Evolutionary conservation across 2,113 vertebrate genomes (phyloP).

Genomic region (Burhinus bistriatus): DNA sequence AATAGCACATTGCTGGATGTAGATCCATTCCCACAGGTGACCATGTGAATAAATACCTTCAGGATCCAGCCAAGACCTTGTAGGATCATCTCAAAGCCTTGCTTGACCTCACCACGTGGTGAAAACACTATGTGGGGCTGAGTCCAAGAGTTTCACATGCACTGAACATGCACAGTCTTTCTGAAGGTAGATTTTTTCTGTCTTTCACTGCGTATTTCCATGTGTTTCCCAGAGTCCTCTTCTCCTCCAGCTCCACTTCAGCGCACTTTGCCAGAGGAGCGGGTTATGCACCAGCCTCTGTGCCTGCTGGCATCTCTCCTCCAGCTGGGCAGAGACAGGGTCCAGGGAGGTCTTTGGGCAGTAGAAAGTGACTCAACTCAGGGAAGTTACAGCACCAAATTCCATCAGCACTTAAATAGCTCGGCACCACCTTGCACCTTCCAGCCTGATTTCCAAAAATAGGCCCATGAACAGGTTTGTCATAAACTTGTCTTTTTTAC

Average conservation of each 20-base stretch:
- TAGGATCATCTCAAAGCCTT: neutral
- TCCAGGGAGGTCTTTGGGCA: neutral
- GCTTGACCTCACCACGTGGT: neutral
- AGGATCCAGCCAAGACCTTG: neutral
- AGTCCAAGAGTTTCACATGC: neutral
- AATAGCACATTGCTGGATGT: neutral
- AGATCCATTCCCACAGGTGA: neutral
- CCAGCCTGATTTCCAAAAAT: neutral
- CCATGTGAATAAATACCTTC: neutral
- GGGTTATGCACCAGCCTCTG: neutral
- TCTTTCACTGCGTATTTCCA: neutral
- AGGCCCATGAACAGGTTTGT: neutral
- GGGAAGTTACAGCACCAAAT: neutral
- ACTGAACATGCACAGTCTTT: neutral
- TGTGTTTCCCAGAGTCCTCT: neutral
- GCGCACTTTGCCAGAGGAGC: fast-evolving
- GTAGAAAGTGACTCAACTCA: neutral
- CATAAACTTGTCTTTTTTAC: neutral
- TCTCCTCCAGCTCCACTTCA: neutral
- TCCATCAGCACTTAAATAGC: neutral
- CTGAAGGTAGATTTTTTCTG: neutral
- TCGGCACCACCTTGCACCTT: neutral
- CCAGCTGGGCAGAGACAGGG: neutral
- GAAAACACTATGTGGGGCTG: neutral
- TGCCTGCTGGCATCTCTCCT: neutral